Conservation (phyloP, 2,888 invertebrate genomes). For the Andrena hattorfiana region DNA sequence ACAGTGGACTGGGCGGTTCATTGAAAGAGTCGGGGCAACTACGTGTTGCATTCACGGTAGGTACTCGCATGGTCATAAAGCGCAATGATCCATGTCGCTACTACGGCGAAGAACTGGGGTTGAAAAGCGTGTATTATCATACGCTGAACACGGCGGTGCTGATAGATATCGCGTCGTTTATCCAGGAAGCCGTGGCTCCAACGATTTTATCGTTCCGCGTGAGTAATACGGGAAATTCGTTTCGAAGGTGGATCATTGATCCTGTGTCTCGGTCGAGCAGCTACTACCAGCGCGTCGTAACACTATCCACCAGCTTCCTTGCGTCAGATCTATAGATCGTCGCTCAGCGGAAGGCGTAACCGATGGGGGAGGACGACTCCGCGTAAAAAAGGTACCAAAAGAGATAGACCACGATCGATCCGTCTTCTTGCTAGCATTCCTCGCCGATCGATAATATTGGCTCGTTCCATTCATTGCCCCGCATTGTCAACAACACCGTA, state of each 20-base stretch:
- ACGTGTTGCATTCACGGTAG: conserved; percentile 28
- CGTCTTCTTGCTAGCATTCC: background rate
- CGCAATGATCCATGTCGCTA: conserved; percentile 30
- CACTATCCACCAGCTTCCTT: background rate
- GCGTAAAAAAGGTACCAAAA: background rate
- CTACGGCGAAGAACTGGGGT: background rate
- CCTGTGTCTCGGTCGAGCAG: background rate
- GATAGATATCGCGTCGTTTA: background rate
- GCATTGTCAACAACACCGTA: conserved; percentile 19
- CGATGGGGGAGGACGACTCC: background rate
- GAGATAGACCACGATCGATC: background rate
- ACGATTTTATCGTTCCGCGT: background rate
- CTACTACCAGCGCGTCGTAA: too few species aligned
- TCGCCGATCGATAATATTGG: conserved; percentile 17
- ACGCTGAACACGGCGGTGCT: background rate
- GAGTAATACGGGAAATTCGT: background rate
- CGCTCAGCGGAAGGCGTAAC: background rate
- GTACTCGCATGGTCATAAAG: conserved; percentile 32
- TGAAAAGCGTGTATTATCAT: conserved; percentile 8
- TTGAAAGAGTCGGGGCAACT: conserved; percentile 4
- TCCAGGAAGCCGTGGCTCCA: background rate
- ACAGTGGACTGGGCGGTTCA: background rate
- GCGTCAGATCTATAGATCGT: background rate
- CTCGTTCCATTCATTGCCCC: conserved; percentile 17
- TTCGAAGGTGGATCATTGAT: background rate